Conservation (phyloP, 2,797 vertebrate genomes). For the Lagocephalus sceleratus region DNA sequence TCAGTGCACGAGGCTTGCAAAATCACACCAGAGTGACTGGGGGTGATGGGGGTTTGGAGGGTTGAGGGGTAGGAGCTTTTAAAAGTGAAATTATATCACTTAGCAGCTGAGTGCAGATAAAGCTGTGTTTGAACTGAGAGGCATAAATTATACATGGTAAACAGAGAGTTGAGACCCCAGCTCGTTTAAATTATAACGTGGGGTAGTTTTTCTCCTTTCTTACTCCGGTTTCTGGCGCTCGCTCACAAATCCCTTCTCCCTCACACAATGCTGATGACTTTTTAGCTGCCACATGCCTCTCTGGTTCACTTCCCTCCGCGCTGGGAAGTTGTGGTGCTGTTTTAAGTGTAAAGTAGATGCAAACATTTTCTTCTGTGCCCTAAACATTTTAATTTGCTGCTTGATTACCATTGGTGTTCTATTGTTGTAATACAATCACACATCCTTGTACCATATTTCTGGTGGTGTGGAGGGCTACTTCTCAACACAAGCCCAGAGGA, state of each 20-base stretch:
- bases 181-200: slow-evolving; percentile 86
- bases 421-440: slow-evolving; percentile 4
- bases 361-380: slow-evolving; percentile 9
- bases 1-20: slow-evolving; percentile 63
- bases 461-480: slow-evolving; percentile 57
- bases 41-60: slow-evolving; percentile 34
- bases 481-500: slow-evolving; percentile 27
- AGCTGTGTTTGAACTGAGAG: slow-evolving; percentile 84
- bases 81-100: slow-evolving; percentile 88
- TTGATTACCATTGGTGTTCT: not conserved
- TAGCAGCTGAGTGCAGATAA: slow-evolving; percentile 89
- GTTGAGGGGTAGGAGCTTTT: slow-evolving; percentile 58
- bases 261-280: slow-evolving; percentile 16
- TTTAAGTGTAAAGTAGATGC: not conserved
- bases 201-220: slow-evolving; percentile 71
- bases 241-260: slow-evolving; percentile 20
- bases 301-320: slow-evolving; percentile 7
- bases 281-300: slow-evolving; percentile 8
- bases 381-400: slow-evolving; percentile 7
- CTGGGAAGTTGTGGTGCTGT: slow-evolving; percentile 11
- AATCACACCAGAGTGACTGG: slow-evolving; percentile 61
- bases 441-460: slow-evolving; percentile 1
- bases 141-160: slow-evolving; percentile 95
- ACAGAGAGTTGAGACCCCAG: slow-evolving; percentile 82
- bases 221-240: slow-evolving; percentile 58